A percentile compares a stretch with the other conserved stretches of the same genome.
phyloP scores from a whole-genome alignment of 2,888 invertebrate genomes.

The Pristionchus arcanus region DNA sequence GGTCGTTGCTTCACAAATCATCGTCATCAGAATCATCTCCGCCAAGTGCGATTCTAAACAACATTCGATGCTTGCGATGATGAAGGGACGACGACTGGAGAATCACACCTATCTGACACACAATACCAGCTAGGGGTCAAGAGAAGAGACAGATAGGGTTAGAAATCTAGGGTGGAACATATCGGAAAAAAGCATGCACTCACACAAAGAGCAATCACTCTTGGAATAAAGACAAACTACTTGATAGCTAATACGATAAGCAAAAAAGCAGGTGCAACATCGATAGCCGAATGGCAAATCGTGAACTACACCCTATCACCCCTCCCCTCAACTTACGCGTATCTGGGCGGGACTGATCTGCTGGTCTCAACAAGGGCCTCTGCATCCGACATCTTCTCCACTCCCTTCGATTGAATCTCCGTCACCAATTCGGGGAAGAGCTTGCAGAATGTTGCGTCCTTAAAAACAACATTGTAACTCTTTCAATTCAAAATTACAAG shows the following conservation, averaged over 20 bases:
- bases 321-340: neutral
- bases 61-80: neutral
- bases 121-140: no score
- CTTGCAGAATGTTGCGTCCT: constrained; percentile 86
- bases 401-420: constrained; percentile 81
- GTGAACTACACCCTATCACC: constrained; percentile 9
- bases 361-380: neutral
- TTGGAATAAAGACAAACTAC: neutral
- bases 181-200: neutral
- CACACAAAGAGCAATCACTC: neutral
- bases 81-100: neutral
- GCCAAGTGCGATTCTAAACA: neutral
- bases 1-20: neutral
- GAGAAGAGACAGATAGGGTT: neutral
- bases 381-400: constrained; percentile 40
- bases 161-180: neutral
- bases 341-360: neutral
- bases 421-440: constrained; percentile 93
- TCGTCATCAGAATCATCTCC: neutral
- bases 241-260: neutral
- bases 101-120: no score
- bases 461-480: neutral
- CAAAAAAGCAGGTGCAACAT: neutral
- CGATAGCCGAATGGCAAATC: neutral
- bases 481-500: neutral